These are phyloP conservation scores for Campaea margaritaria DNA, from an alignment of 2,888 invertebrate genomes.

Conservation along the genomic window DNA sequence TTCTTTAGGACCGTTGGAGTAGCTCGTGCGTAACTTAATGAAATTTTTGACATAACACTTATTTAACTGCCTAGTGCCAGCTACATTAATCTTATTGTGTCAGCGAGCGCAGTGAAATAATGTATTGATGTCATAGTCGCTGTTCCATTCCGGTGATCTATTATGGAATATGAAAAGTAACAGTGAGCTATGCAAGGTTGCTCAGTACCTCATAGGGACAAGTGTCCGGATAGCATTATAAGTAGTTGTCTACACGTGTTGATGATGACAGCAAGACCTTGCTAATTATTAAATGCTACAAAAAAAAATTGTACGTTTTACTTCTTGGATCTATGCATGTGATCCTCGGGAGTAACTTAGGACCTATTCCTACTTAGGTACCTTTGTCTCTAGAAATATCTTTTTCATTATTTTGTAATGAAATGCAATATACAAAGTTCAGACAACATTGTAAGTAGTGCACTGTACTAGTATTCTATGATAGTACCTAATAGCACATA, in stretches of 20 bases:
- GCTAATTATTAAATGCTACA: too few relatives aligned
- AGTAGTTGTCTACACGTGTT: too few relatives aligned
- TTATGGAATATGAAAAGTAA: slow-evolving; percentile 10
- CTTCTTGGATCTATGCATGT: too few relatives aligned
- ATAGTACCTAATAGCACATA: background rate
- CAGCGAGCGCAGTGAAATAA: slow-evolving; percentile 18
- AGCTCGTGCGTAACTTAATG: slow-evolving; percentile 46
- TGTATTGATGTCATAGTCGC: slow-evolving; percentile 14
- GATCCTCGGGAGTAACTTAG: too few relatives aligned
- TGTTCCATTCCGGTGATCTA: slow-evolving; percentile 16
- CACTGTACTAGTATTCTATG: too few relatives aligned
- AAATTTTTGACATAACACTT: slow-evolving; percentile 37
- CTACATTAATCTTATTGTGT: slow-evolving; percentile 26
- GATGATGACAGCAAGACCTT: too few relatives aligned
- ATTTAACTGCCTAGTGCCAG: slow-evolving; percentile 3
- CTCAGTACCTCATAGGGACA: background rate
- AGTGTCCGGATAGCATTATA: background rate
- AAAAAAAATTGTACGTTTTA: too few relatives aligned
- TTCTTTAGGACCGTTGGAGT: slow-evolving; percentile 39
- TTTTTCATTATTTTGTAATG: too few relatives aligned
- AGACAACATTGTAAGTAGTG: too few relatives aligned
- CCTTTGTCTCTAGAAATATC: too few relatives aligned
- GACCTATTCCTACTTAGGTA: too few relatives aligned
- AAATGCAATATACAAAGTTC: too few relatives aligned
- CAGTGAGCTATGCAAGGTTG: slow-evolving; percentile 5